Evolutionary conservation across 2,888 invertebrate species (phyloP), one percentile per base, ranked within the genome.

Genomic region (Phasia obesa): DNA sequence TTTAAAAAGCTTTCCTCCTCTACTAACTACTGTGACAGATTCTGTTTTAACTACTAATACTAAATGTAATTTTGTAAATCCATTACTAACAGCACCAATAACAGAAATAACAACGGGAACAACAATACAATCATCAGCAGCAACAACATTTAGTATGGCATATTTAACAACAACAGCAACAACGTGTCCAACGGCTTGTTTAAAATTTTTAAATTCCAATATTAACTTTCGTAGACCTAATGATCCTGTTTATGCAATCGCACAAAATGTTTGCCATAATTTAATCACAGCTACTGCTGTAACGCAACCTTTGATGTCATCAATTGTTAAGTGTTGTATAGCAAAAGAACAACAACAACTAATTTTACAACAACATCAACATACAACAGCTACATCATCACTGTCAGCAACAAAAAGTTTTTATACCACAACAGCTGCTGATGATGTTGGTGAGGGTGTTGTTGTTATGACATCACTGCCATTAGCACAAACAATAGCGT

Each of bases 231-330:
- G 85, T 73, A 85, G 85, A 85, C 84, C 84, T 60, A 86, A 81
- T 76, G 89, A 90, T 85, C 90, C 91, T 62, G 87, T 91, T 85
- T 91, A 91, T 86, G 90, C 90, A 47, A 90, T 88, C 86, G 90
- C 91, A 88, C 90, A 91, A 88, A 90, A 90, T 84, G 82, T 86
- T 85, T 86, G 88, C 84, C 87, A 87, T 82, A 88, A 86, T 84
- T 87, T 90, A 86, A 87, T 86, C 70, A 87, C 89, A 79, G 88
- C 90, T 67, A 85, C 87, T 70, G 89, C 89, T 75, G 81, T 90
- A 35, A 89, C 88, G 59, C 86, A 89, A 86, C 86, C 88, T 70
- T 85, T 89, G 85, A 87, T 88, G 87, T 87, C 88, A 74, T 86
- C 86, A 80, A 88, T 87, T 70, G 86, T 85, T 79, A 87, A 87